Evolutionary conservation across 2,113 vertebrate species (phyloP), one percentile per base, ranked within the genome.

Genomic region (Hemibagrus wyckioides): DNA sequence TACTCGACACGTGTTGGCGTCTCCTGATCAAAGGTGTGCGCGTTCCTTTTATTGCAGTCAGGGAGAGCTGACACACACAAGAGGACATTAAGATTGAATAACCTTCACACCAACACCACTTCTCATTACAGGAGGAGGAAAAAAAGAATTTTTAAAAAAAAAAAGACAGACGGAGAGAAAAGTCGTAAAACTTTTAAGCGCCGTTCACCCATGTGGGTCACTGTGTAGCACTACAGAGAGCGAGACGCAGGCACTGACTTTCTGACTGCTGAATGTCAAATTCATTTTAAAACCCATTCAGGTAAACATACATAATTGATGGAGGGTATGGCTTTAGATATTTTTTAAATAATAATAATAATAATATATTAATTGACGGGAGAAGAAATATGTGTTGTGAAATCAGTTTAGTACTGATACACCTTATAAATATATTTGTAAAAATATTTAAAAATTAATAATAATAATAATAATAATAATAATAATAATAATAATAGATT

Each of bases 11-110:
- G 91, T 95, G 94, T 94, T 92, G 93, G 91, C 91, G 33, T 82
- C 90, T 92, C 92, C 88, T 95, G 94, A 95, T 95, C 95, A 95
- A 95, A 95, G 94, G 94, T 95, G 92, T 90, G 91, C n/a, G 36
- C 76, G 84, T 92, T 93, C 91, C 83, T 84, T 93, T 94, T 94
- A 94, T 94, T 93, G 93, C 92, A 94, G 93, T 92, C 91, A 91
- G 93, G 89, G 92, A 92, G 93, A 85, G 92, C 93, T 93, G 92
- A 94, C 94, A 94, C 94, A 93, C 94, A 94, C 89, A 91, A 91
- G 93, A 93, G 93, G 93, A 94, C 94, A 95, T 95, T 95, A 95
- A 95, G 94, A 95, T 94, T 95, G 93, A 95, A 95, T 95, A 95
- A 95, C 94, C 94, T 94, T 95, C 95, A 94, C 94, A 93, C 91